Evolutionary conservation across 35 echinoderm and acorn worm genomes (phyloP).

Genomic region (Apostichopus californicus): DNA sequence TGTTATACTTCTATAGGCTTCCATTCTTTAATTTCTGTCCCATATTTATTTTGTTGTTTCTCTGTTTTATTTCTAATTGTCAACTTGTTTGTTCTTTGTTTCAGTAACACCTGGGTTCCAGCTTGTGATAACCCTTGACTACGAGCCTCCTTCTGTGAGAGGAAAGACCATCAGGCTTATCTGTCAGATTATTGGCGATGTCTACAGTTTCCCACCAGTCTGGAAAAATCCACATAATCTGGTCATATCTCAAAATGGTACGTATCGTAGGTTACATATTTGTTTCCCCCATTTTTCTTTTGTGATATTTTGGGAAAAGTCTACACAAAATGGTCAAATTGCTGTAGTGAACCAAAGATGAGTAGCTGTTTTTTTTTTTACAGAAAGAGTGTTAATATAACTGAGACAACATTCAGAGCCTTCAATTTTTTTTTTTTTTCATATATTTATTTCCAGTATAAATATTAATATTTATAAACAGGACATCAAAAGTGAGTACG

Average conservation of each 20-base stretch:
- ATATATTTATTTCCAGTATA: no score
- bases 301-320: neutral
- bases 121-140: constrained; percentile 4
- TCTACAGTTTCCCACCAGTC: neutral
- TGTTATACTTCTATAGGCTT: neutral
- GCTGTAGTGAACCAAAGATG: no score
- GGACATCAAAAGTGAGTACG: no score
- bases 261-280: neutral
- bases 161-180: neutral
- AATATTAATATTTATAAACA: no score
- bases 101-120: constrained; percentile 13
- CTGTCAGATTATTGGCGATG: constrained; percentile 5
- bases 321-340: no score
- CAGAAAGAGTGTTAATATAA: no score
- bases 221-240: constrained; percentile 34
- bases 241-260: constrained; percentile 7
- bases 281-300: neutral
- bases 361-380: no score
- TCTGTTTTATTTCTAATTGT: no score
- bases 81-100: neutral
- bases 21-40: neutral
- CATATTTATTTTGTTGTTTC: neutral
- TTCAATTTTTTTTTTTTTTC: no score
- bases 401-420: no score
- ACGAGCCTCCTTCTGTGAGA: neutral